Base-by-base conservation (phyloP, 1,140 invertebrate genomes). In the Metopolophium dirhodum region DNA sequence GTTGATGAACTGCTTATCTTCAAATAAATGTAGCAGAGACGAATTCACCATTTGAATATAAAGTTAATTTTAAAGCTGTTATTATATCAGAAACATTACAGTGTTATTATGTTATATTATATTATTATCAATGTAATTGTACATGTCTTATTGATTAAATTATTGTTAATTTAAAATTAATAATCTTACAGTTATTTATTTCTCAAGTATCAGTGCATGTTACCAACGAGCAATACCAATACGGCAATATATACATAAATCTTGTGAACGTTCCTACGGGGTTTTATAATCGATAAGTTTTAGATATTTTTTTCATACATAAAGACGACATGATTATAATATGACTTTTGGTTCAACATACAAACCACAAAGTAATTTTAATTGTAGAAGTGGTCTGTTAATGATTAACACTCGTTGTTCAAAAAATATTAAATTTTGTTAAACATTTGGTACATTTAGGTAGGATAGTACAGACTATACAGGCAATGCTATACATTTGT, bases 1-100 rank as follows among this genome's bases (percentile, higher is more conserved):
- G 91, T 94, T 41, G 93, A 94, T 54, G 93, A 94, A 93, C 87
- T 94, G 26, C 82, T 93, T 11, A 93, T 93, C 6, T 93, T 93
- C 49, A 93, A 93, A 93, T 93, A 85, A 93, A 86, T 47, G 26
- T 85, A 51, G 82, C 61, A 85, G 82, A 41, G 57, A 93, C 26
- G n/a, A 37, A n/a, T 82, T 83, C 49, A 37, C 47, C 89, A 90
- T 68, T 45, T 30, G 47, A 90, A 45, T 90, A 61, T 90, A 68
- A 68, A 68, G 26, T 90, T 61, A 90, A 90, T 90, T 68, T 90
- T 57, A 57, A 89, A 89, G 23, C 51, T 89, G 88, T 90, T 90
- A 68, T 90, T 92, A 83, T 92, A 51, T 51, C 47, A 83, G 22
- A 49, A 82, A 83, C 68, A 83, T 83, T 82, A 92, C 68, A 91